Conservation (phyloP, 2,113 vertebrate species). For the Fukomys damarensis region DNA sequence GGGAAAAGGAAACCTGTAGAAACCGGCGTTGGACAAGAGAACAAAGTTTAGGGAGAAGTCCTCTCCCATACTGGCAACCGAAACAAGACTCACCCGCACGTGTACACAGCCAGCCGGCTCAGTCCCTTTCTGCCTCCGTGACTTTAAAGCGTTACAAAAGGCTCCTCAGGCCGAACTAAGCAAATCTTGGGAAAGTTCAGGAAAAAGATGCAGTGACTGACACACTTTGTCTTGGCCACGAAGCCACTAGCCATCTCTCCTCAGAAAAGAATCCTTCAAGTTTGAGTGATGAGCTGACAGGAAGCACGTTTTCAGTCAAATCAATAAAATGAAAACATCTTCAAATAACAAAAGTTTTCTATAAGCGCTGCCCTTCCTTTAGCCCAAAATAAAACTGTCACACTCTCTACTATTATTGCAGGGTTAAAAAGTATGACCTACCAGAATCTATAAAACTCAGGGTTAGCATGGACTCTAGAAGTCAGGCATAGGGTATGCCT, state of each 20-base stretch:
- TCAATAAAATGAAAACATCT: conserved; percentile 49
- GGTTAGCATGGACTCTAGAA: not conserved
- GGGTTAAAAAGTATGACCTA: conserved; percentile 19
- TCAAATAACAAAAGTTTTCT: conserved; percentile 13
- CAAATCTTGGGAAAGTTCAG: conserved; percentile 60
- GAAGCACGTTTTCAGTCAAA: conserved; percentile 43
- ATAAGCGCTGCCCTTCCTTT: conserved; percentile 10
- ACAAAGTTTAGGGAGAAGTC: conserved; percentile 58
- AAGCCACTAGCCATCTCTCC: not conserved
- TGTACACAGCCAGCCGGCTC: conserved; percentile 33
- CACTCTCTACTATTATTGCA: not conserved
- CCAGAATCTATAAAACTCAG: not conserved
- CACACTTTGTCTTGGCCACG: not conserved
- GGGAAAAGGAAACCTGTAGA: conserved; percentile 63
- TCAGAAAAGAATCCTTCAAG: conserved; percentile 30
- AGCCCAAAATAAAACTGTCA: conserved; percentile 1
- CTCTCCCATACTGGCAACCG: conserved; percentile 52
- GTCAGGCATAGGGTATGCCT: not conserved
- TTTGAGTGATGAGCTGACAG: conserved; percentile 22
- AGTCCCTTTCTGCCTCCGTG: not conserved
- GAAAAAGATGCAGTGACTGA: conserved; percentile 56
- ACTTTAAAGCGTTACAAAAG: conserved; percentile 66
- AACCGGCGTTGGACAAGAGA: conserved; percentile 70
- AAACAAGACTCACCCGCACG: not conserved
- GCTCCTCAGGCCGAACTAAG: conserved; percentile 59